A percentile compares a stretch with the other conserved stretches of the same genome.
Evolutionary conservation across 2,888 invertebrate genomes (phyloP).

Genomic region (Ditylenchus weischeri): DNA sequence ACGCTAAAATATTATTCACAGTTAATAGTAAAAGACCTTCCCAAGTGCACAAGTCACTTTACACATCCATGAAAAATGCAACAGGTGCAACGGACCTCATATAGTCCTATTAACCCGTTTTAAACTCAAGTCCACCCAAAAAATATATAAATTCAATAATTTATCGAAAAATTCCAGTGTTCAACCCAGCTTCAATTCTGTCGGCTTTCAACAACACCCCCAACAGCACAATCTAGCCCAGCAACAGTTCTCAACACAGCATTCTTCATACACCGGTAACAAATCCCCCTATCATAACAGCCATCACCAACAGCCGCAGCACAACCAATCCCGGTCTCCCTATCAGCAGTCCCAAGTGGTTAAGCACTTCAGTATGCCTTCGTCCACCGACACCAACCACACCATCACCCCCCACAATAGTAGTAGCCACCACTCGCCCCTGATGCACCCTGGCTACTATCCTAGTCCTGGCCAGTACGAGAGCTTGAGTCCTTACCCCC

Average conservation of each 20-base stretch:
- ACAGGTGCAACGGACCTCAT: too few species aligned
- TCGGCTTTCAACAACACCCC: background rate
- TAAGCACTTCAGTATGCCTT: too few species aligned
- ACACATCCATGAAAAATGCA: too few species aligned
- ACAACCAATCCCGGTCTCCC: background rate
- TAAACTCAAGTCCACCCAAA: too few species aligned
- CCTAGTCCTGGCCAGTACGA: background rate
- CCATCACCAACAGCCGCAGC: conserved; percentile 1
- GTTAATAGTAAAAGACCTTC: too few species aligned
- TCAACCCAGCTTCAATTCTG: too few species aligned
- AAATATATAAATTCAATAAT: too few species aligned
- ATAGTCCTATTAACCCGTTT: too few species aligned
- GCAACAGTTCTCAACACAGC: background rate
- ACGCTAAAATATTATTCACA: too few species aligned
- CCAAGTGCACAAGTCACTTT: too few species aligned
- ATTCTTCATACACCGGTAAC: background rate
- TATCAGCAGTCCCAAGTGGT: background rate
- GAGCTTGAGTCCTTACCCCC: background rate
- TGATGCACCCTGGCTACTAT: too few species aligned
- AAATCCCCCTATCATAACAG: background rate
- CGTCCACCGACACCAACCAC: background rate
- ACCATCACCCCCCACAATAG: background rate
- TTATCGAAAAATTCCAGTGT: too few species aligned
- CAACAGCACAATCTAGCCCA: background rate
- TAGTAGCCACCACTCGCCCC: background rate